Conservation (phyloP, 1,140 invertebrate genomes). For the Leptonema lineaticorne region DNA sequence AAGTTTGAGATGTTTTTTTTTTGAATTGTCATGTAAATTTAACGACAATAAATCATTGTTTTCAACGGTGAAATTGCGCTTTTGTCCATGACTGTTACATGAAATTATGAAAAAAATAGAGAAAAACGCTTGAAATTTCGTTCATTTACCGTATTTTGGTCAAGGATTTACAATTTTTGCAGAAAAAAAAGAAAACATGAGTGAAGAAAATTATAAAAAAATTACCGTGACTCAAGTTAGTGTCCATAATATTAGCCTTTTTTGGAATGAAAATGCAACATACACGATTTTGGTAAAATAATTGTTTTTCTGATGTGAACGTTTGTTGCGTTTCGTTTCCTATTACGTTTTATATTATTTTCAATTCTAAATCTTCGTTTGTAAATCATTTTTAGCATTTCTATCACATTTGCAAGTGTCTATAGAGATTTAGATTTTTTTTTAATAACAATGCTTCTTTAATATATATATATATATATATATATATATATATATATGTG, state of each 20-base stretch:
- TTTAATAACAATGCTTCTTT: too few relatives aligned
- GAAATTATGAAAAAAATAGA: neutral
- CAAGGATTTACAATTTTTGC: neutral
- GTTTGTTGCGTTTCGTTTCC: neutral
- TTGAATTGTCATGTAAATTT: neutral
- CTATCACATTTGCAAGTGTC: too few relatives aligned
- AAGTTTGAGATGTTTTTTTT: neutral
- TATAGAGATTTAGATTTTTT: too few relatives aligned
- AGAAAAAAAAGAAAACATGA: neutral
- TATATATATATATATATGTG: too few relatives aligned
- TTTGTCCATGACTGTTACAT: neutral
- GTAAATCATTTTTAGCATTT: too few relatives aligned
- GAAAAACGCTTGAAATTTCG: neutral
- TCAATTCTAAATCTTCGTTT: too few relatives aligned
- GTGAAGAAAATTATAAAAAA: neutral
- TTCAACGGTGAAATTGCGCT: constrained; percentile 15
- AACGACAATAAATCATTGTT: constrained; percentile 11
- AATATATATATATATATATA: too few relatives aligned
- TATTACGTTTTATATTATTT: neutral
- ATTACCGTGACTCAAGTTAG: neutral
- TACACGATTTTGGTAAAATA: neutral
- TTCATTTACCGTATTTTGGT: neutral
- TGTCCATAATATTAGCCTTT: neutral
- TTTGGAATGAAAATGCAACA: neutral
- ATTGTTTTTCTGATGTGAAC: neutral